Percentiles rank a stretch among this genome's conserved stretches.
phyloP scores from a whole-genome alignment of 2,888 invertebrate genomes.

The Cistogaster globosa region DNA sequence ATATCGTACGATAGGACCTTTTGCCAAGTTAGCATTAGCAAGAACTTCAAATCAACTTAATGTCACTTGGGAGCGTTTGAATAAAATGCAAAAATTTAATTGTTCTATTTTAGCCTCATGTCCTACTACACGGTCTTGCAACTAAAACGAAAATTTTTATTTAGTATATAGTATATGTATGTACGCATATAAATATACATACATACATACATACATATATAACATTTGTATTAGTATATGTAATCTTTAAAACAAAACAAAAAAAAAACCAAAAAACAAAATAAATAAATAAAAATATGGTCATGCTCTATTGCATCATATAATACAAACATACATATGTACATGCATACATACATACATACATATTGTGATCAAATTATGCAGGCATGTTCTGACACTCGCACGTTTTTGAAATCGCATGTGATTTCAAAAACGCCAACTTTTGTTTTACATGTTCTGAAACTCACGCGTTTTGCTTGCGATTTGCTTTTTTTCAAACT shows the following conservation, averaged over 20 bases:
- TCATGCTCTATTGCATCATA: not conserved
- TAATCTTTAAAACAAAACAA: no score
- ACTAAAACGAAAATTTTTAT: conserved; percentile 14
- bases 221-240: no score
- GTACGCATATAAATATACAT: not conserved
- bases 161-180: not conserved
- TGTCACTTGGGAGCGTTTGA: conserved; percentile 78
- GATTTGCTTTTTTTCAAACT: no score
- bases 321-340: not conserved
- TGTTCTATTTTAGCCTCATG: conserved; percentile 71
- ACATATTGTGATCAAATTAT: not conserved
- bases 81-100: conserved; percentile 76
- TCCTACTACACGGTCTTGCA: conserved; percentile 49
- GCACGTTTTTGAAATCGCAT: no score
- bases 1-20: conserved; percentile 81
- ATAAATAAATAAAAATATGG: not conserved
- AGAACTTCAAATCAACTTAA: conserved; percentile 78
- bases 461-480: no score
- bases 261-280: no score
- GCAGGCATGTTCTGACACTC: no score
- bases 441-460: no score
- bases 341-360: conserved; percentile 3
- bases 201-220: no score
- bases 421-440: no score
- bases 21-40: conserved; percentile 79